These are phyloP conservation scores for Branchipolynoe longqiensis DNA, from an alignment of 2,888 invertebrate species.

Conservation along the genomic window DNA sequence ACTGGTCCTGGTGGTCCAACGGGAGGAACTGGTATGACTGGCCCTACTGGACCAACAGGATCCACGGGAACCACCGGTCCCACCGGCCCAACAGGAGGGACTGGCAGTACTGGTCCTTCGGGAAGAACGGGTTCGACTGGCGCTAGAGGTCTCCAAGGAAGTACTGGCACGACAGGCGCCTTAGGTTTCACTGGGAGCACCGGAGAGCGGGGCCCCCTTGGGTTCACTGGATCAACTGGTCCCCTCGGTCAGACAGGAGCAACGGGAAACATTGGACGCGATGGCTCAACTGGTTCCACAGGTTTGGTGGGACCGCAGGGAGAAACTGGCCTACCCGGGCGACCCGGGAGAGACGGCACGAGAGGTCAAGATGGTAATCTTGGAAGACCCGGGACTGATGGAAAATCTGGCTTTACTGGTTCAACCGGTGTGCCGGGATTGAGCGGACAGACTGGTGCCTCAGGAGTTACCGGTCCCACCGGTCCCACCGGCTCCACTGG, in stretches of 20 bases:
- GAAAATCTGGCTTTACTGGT: conserved; percentile 55
- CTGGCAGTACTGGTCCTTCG: conserved; percentile 54
- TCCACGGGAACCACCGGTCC: conserved; percentile 52
- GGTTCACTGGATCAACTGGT: conserved; percentile 56
- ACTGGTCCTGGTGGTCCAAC: conserved; percentile 57
- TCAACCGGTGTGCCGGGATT: conserved; percentile 52
- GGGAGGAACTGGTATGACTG: conserved; percentile 59
- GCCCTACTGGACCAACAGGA: conserved; percentile 57
- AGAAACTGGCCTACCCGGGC: conserved; percentile 49
- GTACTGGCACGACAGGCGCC: conserved; percentile 57
- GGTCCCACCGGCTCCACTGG: conserved; percentile 60
- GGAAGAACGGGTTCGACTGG: conserved; percentile 62
- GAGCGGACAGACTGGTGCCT: conserved; percentile 54
- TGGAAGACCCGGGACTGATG: conserved; percentile 33
- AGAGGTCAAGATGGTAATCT: conserved; percentile 49
- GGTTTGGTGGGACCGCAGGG: conserved; percentile 39
- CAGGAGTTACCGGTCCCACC: conserved; percentile 60
- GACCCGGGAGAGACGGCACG: conserved; percentile 42
- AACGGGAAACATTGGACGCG: conserved; percentile 51
- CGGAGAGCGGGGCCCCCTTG: conserved; percentile 59
- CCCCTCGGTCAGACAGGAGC: conserved; percentile 34
- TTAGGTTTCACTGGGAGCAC: conserved; percentile 55
- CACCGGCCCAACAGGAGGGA: conserved; percentile 53
- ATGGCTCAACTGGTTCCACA: conserved; percentile 46
- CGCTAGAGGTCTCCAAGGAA: conserved; percentile 34